Percentiles rank a stretch among this genome's conserved stretches.
phyloP scores from a whole-genome alignment of 1,140 invertebrate species.

The Penaeus indicus region DNA sequence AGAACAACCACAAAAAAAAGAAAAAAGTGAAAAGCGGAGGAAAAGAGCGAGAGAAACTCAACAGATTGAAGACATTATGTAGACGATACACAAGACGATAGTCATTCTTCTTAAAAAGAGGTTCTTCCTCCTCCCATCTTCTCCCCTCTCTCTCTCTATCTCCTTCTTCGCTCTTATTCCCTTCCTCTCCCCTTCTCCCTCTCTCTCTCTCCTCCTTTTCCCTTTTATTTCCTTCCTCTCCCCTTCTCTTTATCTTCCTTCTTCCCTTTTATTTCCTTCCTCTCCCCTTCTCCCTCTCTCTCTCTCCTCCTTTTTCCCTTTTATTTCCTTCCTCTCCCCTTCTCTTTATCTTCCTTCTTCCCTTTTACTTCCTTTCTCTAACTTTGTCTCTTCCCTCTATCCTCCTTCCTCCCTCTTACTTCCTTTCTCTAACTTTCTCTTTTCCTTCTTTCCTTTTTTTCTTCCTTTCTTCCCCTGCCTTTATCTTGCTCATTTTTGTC shows the following conservation, averaged over 20 bases:
- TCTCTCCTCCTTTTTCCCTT: neutral
- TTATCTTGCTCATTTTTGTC: neutral
- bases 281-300: neutral
- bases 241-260: neutral
- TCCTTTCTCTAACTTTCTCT: slow-evolving; percentile 10
- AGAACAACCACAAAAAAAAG: no score
- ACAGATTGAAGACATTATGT: no score
- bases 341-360: neutral
- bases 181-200: no score
- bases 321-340: neutral
- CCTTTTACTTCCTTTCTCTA: neutral
- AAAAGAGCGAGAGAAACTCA: no score
- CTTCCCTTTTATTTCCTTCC: neutral
- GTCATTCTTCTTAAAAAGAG: no score
- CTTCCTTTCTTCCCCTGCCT: neutral
- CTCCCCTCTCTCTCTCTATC: no score
- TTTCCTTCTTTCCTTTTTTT: neutral
- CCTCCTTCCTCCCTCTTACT: neutral
- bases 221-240: no score
- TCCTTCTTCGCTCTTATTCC: no score
- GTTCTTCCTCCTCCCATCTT: no score
- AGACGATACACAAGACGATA: no score
- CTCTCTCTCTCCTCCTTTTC: no score
- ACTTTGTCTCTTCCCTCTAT: neutral
- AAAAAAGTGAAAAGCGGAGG: no score